Conservation (phyloP, 1,140 invertebrate species). For the Drosophila pseudoananassae region DNA sequence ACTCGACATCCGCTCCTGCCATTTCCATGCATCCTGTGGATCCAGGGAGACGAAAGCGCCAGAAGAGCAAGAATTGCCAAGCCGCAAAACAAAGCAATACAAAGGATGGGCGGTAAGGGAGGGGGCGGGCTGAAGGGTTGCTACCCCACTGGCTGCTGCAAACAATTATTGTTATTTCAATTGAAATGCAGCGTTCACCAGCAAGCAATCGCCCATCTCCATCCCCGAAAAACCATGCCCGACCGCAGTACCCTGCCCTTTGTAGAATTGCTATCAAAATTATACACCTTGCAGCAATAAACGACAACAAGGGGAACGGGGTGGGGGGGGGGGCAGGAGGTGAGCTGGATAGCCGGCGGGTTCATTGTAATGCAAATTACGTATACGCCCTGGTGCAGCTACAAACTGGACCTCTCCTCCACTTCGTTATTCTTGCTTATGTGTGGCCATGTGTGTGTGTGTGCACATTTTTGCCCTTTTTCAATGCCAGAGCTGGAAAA, state of each 20-base stretch:
- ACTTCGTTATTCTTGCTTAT: constrained; percentile 11
- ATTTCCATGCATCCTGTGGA: constrained; percentile 18
- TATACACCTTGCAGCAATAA: constrained; percentile 70
- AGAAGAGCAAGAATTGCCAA: constrained; percentile 57
- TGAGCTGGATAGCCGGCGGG: constrained; percentile 14
- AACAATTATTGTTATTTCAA: constrained; percentile 80
- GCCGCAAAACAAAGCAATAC: constrained; percentile 51
- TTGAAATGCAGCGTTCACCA: constrained; percentile 63
- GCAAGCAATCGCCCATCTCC: not conserved
- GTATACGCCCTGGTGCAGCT: constrained; percentile 62
- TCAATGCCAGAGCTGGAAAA: constrained; percentile 51
- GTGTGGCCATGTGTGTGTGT: constrained; percentile 10
- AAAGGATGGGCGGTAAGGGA: not conserved
- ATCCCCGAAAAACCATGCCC: constrained; percentile 5
- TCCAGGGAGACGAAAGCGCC: constrained; percentile 8
- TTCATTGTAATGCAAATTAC: constrained; percentile 79
- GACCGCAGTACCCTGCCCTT: constrained; percentile 41
- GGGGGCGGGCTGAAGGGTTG: not conserved
- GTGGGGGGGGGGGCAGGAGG: not conserved
- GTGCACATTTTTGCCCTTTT: constrained; percentile 36
- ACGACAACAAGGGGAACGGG: not conserved
- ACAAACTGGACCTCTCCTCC: constrained; percentile 21
- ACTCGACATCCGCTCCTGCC: constrained; percentile 52
- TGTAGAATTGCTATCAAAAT: constrained; percentile 70
- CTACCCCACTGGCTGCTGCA: constrained; percentile 53